Percentiles rank a stretch among this genome's conserved stretches.
Evolutionary conservation across 2,113 vertebrate genomes (phyloP).

Genomic region (Psilopogon haemacephalus): DNA sequence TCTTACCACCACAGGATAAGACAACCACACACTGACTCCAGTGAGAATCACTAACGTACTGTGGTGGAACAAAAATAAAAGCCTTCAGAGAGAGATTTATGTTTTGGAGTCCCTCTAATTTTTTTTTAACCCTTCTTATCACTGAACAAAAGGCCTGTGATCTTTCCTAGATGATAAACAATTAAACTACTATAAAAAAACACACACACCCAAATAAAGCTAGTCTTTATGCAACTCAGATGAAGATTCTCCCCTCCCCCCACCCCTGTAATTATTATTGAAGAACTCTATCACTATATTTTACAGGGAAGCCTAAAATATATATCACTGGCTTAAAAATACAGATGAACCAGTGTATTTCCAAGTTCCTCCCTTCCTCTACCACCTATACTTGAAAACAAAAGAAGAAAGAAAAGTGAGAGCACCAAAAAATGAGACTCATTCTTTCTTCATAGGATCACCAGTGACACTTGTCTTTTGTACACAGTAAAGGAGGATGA

Average conservation of each 20-base stretch:
- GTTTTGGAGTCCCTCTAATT: not conserved
- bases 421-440: not conserved
- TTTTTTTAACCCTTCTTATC: slow-evolving; percentile 24
- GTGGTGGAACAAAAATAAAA: not conserved
- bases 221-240: slow-evolving; percentile 52
- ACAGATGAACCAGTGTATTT: not conserved
- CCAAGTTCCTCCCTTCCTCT: not conserved
- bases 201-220: not conserved
- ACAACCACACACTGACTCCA: not conserved
- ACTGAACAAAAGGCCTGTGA: slow-evolving; percentile 9
- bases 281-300: slow-evolving; percentile 9
- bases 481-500: not conserved
- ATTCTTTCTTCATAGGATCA: not conserved
- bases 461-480: not conserved
- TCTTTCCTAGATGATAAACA: slow-evolving; percentile 35
- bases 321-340: slow-evolving; percentile 13
- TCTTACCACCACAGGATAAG: not conserved
- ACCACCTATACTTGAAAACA: not conserved
- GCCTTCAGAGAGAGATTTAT: not conserved
- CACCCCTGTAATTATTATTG: not conserved
- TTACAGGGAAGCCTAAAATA: not conserved
- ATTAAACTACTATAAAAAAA: slow-evolving; percentile 33
- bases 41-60: not conserved
- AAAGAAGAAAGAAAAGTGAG: not conserved
- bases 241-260: not conserved